These are phyloP conservation scores for Poeciliopsis retropinna DNA, from an alignment of 2,113 vertebrate species.

Conservation along the genomic window DNA sequence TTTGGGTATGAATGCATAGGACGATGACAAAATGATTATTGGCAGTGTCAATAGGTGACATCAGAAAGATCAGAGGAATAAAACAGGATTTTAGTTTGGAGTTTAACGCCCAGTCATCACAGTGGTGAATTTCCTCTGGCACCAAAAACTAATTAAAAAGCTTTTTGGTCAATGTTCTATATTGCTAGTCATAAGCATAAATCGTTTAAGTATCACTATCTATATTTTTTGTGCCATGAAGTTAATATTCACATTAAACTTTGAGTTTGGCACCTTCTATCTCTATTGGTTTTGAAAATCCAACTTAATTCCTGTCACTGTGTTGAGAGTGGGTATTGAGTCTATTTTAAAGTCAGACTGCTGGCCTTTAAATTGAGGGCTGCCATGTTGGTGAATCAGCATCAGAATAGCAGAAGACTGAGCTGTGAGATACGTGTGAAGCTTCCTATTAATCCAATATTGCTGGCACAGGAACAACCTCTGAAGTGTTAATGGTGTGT, in stretches of 20 bases:
- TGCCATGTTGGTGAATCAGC: slow-evolving; percentile 18
- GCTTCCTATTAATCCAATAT: slow-evolving; percentile 46
- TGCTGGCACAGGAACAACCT: slow-evolving; percentile 52
- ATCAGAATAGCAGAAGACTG: slow-evolving; percentile 29
- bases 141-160: background rate
- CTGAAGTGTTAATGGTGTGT: slow-evolving; percentile 49
- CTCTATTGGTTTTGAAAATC: slow-evolving; percentile 1
- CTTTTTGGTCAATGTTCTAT: background rate
- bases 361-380: slow-evolving; percentile 9
- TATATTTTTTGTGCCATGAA: background rate
- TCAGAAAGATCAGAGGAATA: background rate
- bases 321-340: background rate
- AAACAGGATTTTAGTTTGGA: background rate
- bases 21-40: too few species aligned
- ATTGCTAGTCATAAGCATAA: background rate
- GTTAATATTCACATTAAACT: background rate
- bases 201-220: background rate
- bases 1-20: too few species aligned
- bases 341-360: slow-evolving; percentile 29
- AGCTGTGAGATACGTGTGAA: slow-evolving; percentile 54
- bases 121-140: background rate
- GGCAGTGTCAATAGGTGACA: too few species aligned
- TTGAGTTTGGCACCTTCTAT: background rate
- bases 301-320: background rate
- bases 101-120: background rate